Percentiles rank a stretch among this genome's conserved stretches.
Evolutionary conservation across 2,797 vertebrate species (phyloP).

Genomic region (Cryptoprocta ferox): DNA sequence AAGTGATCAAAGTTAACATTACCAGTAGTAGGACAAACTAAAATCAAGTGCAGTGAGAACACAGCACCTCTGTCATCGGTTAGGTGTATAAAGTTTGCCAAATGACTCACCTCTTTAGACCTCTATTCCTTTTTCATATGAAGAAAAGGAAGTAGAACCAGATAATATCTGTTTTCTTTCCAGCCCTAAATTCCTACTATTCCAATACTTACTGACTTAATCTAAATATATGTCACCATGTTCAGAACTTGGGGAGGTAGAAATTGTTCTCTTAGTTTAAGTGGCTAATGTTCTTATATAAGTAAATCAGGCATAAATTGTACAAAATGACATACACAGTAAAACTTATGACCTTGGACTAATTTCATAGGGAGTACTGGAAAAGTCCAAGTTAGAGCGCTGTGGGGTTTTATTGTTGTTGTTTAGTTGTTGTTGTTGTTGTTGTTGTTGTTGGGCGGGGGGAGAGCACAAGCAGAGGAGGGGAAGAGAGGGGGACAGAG

Average conservation of each 20-base stretch:
- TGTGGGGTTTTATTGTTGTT: neutral
- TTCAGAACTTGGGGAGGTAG: conserved; percentile 2
- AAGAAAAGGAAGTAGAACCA: conserved; percentile 15
- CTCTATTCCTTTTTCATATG: neutral
- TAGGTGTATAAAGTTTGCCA: neutral
- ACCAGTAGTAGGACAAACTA: neutral
- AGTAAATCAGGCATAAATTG: neutral
- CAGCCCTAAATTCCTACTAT: conserved; percentile 25
- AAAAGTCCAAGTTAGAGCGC: conserved; percentile 49
- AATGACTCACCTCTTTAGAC: neutral
- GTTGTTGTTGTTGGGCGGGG: too few relatives aligned
- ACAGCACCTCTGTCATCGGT: neutral
- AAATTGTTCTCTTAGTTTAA: conserved; percentile 49
- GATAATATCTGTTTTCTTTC: neutral
- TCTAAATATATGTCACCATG: conserved; percentile 5
- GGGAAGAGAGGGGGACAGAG: too few relatives aligned
- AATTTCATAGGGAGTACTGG: neutral
- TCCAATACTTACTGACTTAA: conserved; percentile 44
- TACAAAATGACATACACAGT: conserved; percentile 8
- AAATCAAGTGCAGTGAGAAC: neutral
- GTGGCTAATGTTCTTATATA: conserved; percentile 37
- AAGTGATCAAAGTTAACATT: conserved; percentile 13
- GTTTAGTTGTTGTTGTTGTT: too few relatives aligned
- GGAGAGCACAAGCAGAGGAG: too few relatives aligned
- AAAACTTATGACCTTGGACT: conserved; percentile 51